phyloP scores from a whole-genome alignment of 2,113 vertebrate genomes.

The Pollachius pollachius region DNA sequence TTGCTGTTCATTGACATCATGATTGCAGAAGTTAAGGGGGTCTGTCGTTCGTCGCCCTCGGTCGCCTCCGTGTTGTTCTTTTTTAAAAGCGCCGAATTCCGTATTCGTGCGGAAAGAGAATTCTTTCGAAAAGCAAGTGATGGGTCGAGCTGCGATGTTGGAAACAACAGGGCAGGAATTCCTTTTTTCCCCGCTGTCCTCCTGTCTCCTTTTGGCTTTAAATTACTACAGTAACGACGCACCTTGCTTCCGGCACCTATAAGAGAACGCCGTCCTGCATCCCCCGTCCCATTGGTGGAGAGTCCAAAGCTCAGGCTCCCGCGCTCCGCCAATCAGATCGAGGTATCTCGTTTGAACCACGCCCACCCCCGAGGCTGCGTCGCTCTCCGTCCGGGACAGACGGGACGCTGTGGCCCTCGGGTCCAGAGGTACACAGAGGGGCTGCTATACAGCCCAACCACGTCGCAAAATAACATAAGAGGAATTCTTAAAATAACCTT shows the following conservation, averaged over 20 bases:
- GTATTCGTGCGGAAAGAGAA: neutral
- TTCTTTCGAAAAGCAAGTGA: too few relatives aligned
- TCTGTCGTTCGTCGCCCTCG: conserved; percentile 29
- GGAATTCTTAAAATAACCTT: too few relatives aligned
- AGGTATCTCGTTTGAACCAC: conserved; percentile 25
- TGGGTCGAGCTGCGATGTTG: too few relatives aligned
- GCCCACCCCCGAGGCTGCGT: conserved; percentile 22
- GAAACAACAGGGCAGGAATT: neutral
- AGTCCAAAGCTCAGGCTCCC: conserved; percentile 10
- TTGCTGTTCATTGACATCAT: conserved; percentile 98
- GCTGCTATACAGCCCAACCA: too few relatives aligned
- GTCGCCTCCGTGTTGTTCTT: conserved; percentile 53
- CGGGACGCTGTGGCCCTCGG: neutral
- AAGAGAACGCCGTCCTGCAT: conserved; percentile 48
- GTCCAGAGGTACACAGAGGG: too few relatives aligned
- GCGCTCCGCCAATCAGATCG: conserved; percentile 39
- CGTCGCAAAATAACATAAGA: too few relatives aligned
- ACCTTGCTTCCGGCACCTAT: conserved; percentile 64
- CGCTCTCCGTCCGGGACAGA: neutral
- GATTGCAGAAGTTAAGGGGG: conserved; percentile 60
- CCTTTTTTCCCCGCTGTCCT: conserved; percentile 21
- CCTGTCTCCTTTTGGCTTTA: conserved; percentile 25
- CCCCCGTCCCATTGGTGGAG: conserved; percentile 52
- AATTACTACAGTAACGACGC: conserved; percentile 60
- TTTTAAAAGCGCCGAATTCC: conserved; percentile 17